Percentiles rank a stretch among this genome's conserved stretches.
phyloP scores from a whole-genome alignment of 1,140 invertebrate species.

The Tetranychus cinnabarinus region DNA sequence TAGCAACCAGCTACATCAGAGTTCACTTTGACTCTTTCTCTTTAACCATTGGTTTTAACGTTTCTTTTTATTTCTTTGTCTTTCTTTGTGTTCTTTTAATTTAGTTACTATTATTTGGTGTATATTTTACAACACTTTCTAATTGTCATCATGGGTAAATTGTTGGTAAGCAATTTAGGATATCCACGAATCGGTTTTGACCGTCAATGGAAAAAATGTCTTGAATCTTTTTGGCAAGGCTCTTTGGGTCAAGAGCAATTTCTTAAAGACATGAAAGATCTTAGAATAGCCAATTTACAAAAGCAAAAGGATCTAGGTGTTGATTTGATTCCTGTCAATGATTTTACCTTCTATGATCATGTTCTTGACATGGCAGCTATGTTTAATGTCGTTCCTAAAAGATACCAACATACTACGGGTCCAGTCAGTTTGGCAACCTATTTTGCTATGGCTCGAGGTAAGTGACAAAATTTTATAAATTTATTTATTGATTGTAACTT shows the following conservation, averaged over 20 bases:
- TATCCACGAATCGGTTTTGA: background rate
- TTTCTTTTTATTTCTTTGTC: too few species aligned
- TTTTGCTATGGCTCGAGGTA: background rate
- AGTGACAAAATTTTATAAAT: background rate
- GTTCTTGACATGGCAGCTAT: background rate
- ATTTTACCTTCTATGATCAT: background rate
- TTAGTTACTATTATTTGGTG: too few species aligned
- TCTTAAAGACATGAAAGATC: background rate
- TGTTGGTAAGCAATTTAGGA: background rate
- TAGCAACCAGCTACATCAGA: too few species aligned
- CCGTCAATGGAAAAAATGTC: background rate
- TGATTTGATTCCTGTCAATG: background rate
- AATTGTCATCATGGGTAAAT: background rate
- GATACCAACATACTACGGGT: background rate
- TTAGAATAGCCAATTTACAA: background rate
- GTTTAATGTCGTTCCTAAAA: background rate
- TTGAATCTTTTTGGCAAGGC: background rate
- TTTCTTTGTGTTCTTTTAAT: too few species aligned
- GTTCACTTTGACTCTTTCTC: too few species aligned
- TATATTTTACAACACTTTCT: too few species aligned
- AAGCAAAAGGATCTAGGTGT: background rate
- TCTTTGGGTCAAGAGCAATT: background rate
- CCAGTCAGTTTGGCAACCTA: background rate
- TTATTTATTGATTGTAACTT: background rate
- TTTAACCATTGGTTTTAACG: too few species aligned